These are phyloP conservation scores for Tromatobia lineatoria DNA, from an alignment of 2,888 invertebrate genomes.

Conservation along the genomic window DNA sequence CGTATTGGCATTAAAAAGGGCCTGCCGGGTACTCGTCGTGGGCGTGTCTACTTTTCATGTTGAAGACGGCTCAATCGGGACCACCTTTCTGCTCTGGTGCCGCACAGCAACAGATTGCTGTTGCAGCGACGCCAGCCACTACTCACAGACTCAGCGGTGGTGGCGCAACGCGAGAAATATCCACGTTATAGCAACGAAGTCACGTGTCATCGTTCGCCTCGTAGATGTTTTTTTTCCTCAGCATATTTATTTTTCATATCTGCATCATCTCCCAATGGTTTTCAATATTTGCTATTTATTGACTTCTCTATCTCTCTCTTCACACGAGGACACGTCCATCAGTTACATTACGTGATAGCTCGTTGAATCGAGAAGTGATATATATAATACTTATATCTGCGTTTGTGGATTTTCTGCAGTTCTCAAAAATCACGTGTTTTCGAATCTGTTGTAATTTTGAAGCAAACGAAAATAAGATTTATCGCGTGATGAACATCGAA, in stretches of 20 bases:
- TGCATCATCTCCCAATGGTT: conserved; percentile 12
- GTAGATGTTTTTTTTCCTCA: conserved; percentile 12
- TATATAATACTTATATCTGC: too few species aligned
- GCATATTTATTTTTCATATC: conserved; percentile 6
- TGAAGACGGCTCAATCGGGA: conserved; percentile 66
- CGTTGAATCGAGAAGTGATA: too few species aligned
- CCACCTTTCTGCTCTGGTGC: conserved; percentile 46
- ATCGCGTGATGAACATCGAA: too few species aligned
- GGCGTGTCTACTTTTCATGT: conserved; percentile 67
- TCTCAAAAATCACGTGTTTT: too few species aligned
- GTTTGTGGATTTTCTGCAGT: too few species aligned
- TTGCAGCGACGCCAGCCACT: conserved; percentile 11
- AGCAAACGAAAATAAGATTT: too few species aligned
- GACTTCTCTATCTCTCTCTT: background rate
- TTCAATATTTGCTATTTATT: conserved; percentile 5
- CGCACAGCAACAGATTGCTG: conserved; percentile 19
- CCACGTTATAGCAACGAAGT: conserved; percentile 49
- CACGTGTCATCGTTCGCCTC: conserved; percentile 53
- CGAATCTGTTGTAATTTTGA: too few species aligned
- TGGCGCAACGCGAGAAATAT: conserved; percentile 61
- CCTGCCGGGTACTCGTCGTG: conserved; percentile 46
- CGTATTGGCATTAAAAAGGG: conserved; percentile 49
- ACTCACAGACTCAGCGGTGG: conserved; percentile 15
- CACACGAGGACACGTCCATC: background rate
- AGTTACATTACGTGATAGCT: conserved; percentile 15